Evolutionary conservation across 2,113 vertebrate species (phyloP).

Genomic region (Capreolus pygargus): DNA sequence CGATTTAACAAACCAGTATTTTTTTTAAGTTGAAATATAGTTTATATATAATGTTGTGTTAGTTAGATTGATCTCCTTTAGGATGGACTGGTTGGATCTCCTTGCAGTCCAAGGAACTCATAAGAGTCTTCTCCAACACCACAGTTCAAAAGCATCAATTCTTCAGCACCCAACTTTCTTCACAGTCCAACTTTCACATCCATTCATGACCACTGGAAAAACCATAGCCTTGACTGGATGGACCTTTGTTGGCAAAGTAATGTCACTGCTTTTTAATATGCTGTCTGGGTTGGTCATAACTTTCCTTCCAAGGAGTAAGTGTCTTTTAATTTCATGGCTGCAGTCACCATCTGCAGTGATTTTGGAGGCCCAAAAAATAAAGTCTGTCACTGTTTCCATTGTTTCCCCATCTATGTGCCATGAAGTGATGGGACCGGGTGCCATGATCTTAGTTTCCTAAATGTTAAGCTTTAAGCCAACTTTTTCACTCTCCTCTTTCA

Average conservation of each 20-base stretch:
- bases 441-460: not conserved
- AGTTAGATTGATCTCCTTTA: not conserved
- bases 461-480: not conserved
- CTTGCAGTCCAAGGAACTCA: not conserved
- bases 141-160: not conserved
- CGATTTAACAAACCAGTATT: not conserved
- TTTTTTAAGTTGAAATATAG: not conserved
- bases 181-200: not conserved
- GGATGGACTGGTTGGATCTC: not conserved
- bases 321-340: not conserved
- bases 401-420: not conserved
- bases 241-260: not conserved
- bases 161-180: not conserved
- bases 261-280: not conserved
- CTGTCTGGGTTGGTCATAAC: not conserved
- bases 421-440: not conserved
- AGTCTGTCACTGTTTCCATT: not conserved
- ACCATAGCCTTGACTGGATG: not conserved
- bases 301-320: not conserved
- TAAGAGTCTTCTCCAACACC: not conserved
- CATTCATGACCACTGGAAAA: not conserved
- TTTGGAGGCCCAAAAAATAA: not conserved
- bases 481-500: not conserved
- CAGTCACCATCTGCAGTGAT: not conserved
- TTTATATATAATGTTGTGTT: not conserved